phyloP scores from a whole-genome alignment of 2,113 vertebrate species.

The Scolopax mira region DNA sequence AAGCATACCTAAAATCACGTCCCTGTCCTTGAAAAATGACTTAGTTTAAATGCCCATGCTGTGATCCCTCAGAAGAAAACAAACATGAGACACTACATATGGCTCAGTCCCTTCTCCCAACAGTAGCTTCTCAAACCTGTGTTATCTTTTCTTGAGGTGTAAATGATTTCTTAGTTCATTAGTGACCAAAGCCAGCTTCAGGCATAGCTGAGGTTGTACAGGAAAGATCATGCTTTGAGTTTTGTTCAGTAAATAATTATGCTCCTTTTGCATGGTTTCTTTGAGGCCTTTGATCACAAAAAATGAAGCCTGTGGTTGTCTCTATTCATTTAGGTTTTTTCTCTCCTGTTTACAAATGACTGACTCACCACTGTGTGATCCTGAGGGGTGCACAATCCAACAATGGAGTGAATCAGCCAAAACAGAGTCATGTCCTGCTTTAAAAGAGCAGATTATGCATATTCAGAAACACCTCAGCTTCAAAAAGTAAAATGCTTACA shows the following conservation, averaged over 20 bases:
- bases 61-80: background rate
- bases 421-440: conserved; percentile 18
- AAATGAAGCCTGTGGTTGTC: conserved; percentile 14
- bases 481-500: background rate
- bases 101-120: background rate
- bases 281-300: conserved; percentile 21
- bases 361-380: conserved; percentile 53
- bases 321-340: background rate
- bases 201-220: background rate
- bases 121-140: background rate
- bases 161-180: background rate
- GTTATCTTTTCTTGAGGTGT: background rate
- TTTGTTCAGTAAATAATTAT: conserved; percentile 19
- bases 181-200: background rate
- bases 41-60: background rate
- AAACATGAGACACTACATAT: background rate
- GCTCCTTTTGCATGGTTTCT: background rate
- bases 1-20: background rate
- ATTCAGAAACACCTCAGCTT: conserved; percentile 21
- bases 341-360: conserved; percentile 29
- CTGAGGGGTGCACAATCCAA: conserved; percentile 21
- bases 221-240: background rate
- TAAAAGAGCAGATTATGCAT: background rate
- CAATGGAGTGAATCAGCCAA: conserved; percentile 47
- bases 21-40: background rate